Percentiles rank a stretch among this genome's conserved stretches.
Conservation (phyloP, 2,113 vertebrate genomes). For the Oncorhynchus mykiss region DNA sequence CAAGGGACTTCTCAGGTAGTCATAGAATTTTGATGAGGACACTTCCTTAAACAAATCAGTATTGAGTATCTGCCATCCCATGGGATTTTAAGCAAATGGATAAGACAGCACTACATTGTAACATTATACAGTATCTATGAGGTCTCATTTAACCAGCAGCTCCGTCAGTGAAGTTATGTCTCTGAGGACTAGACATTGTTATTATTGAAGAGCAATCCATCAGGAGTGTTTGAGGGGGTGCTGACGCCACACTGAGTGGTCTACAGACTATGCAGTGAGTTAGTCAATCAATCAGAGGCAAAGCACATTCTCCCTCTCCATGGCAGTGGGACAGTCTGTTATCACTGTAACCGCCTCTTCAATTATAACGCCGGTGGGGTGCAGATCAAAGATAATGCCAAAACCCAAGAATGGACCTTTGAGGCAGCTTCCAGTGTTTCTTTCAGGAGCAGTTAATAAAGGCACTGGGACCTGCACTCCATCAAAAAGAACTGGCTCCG, state of each 20-base stretch:
- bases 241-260: constrained; percentile 24
- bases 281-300: constrained; percentile 51
- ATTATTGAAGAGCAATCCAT: constrained; percentile 48
- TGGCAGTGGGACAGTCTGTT: constrained; percentile 45
- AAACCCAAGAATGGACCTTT: constrained; percentile 29
- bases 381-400: constrained; percentile 51
- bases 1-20: neutral
- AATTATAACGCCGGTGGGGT: constrained; percentile 46
- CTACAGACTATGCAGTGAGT: constrained; percentile 32
- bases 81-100: constrained; percentile 19
- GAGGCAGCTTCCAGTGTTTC: constrained; percentile 25
- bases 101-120: constrained; percentile 1
- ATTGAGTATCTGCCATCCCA: constrained; percentile 8
- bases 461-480: constrained; percentile 34
- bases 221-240: constrained; percentile 28
- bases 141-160: constrained; percentile 1
- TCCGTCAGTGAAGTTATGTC: neutral
- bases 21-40: constrained; percentile 32
- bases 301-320: constrained; percentile 33
- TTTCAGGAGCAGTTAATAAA: constrained; percentile 44
- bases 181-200: constrained; percentile 30
- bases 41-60: constrained; percentile 42
- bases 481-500: constrained; percentile 43
- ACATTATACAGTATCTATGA: constrained; percentile 22
- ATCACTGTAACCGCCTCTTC: constrained; percentile 49